Base-by-base conservation (phyloP, 53 echinoderm and acorn worm genomes). In the Echinometra lucunter region DNA sequence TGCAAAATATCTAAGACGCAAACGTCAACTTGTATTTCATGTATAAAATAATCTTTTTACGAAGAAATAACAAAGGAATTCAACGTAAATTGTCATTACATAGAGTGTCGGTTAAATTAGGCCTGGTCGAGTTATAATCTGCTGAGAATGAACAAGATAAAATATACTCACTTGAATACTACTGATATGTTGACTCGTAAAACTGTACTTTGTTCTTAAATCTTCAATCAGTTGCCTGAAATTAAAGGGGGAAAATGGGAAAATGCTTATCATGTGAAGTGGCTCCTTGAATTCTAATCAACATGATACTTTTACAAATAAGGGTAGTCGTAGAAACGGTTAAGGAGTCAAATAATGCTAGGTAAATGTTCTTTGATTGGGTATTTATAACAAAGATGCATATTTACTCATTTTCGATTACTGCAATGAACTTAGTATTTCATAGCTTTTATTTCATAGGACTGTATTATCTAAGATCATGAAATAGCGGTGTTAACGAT, bases 201-300 rank as follows among this genome's bases (percentile, higher is more conserved):
- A 92, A 25, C 45, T 35, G 53, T 92, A 92, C 80, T 78, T 92
- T 78, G 55, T 75, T 23, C 37, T 35, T 23, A 92, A 32, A 92
- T 92, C 93, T 49, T 34, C 21, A 21, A 1, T 27, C 80, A 92
- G 80, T 78, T 92, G 93, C 47, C 93, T 92, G 45, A 85, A 49
- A 85, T 27, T 2, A 49, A 28, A 85, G 27, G n/a, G n/a, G n/a
- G 11, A 47, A 85, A 85, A 27, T 2, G n/a, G 19, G 49, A 85
- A 4, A 78, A 40, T 78, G 42, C 30, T 69, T 69, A 30, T 2
- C 38, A 78, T 40, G 42, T 78, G 38, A 78, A 78, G 7, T 78
- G 42, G 11, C 44, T 44, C 21, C 23, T 81, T 12, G 21, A 49
- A 27, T 4, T 27, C 1, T 49, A 85, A 85, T n/a, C 2, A 28